Evolutionary conservation across 2,888 invertebrate species (phyloP).

Genomic region (Hemithea aestivaria): DNA sequence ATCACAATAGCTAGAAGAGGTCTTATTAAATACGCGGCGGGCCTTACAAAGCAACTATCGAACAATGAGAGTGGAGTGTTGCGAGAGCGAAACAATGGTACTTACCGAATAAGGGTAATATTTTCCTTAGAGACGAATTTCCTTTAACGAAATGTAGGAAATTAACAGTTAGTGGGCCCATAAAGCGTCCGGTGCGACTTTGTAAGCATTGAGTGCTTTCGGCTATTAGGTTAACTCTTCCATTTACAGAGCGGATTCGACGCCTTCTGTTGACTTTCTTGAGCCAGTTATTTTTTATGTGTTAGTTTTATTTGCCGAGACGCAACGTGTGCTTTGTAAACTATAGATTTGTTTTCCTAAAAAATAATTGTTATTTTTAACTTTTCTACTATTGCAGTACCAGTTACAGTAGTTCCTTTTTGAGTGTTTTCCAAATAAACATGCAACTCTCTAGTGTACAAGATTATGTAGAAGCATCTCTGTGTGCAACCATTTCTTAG

Average conservation of each 20-base stretch:
- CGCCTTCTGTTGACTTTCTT: slow-evolving; percentile 58
- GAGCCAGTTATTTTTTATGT: slow-evolving; percentile 41
- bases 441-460: too few relatives aligned
- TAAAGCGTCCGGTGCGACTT: slow-evolving; percentile 70
- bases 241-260: slow-evolving; percentile 66
- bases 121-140: slow-evolving; percentile 65
- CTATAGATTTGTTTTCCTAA: slow-evolving; percentile 5
- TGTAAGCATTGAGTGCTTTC: slow-evolving; percentile 77
- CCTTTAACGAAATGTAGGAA: slow-evolving; percentile 67
- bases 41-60: slow-evolving; percentile 39
- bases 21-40: slow-evolving; percentile 42
- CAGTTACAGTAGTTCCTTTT: too few relatives aligned
- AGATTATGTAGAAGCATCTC: too few relatives aligned
- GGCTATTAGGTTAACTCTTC: slow-evolving; percentile 75
- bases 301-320: slow-evolving; percentile 29
- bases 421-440: too few relatives aligned
- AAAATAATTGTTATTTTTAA: too few relatives aligned
- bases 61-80: slow-evolving; percentile 45
- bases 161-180: slow-evolving; percentile 72
- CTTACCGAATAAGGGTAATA: slow-evolving; percentile 46
- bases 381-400: too few relatives aligned
- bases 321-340: slow-evolving; percentile 27
- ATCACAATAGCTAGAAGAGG: slow-evolving; percentile 28
- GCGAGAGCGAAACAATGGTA: slow-evolving; percentile 48
- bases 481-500: too few relatives aligned